These are phyloP conservation scores for Catocala sponsa DNA, from an alignment of 2,888 invertebrate species.

Conservation along the genomic window DNA sequence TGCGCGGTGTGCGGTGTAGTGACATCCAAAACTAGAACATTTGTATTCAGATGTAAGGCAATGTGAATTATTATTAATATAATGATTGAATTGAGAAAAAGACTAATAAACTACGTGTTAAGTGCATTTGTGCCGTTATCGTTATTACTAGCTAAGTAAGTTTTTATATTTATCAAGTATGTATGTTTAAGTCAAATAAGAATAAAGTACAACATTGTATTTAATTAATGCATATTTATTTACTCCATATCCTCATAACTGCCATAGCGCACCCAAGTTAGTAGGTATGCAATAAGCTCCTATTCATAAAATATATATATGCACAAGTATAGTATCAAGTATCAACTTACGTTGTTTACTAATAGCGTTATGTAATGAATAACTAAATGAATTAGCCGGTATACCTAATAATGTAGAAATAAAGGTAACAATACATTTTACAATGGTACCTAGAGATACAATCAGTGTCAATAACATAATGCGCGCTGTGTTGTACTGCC, in stretches of 20 bases:
- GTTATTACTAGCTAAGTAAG: constrained; percentile 63
- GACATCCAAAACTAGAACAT: constrained; percentile 18
- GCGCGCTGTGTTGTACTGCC: too few relatives aligned
- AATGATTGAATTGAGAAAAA: constrained; percentile 61
- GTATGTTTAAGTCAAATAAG: constrained; percentile 31
- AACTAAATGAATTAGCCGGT: too few relatives aligned
- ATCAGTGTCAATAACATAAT: too few relatives aligned
- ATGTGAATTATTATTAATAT: constrained; percentile 39
- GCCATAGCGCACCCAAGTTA: not conserved
- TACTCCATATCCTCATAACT: constrained; percentile 1
- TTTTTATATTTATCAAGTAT: constrained; percentile 50
- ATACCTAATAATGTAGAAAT: too few relatives aligned
- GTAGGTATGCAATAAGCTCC: too few relatives aligned
- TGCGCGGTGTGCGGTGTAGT: too few relatives aligned
- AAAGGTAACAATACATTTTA: too few relatives aligned
- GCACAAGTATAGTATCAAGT: too few relatives aligned
- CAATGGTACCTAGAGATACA: too few relatives aligned
- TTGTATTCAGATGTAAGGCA: constrained; percentile 27
- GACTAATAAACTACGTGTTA: constrained; percentile 63
- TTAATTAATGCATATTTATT: constrained; percentile 26
- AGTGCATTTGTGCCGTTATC: constrained; percentile 64
- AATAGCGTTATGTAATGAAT: too few relatives aligned
- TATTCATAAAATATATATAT: too few relatives aligned
- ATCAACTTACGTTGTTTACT: too few relatives aligned
- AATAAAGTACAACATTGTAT: constrained; percentile 52